Percentiles rank a stretch among this genome's conserved stretches.
Conservation (phyloP, 2,113 vertebrate genomes). For the Sarotherodon lohbergeri region DNA sequence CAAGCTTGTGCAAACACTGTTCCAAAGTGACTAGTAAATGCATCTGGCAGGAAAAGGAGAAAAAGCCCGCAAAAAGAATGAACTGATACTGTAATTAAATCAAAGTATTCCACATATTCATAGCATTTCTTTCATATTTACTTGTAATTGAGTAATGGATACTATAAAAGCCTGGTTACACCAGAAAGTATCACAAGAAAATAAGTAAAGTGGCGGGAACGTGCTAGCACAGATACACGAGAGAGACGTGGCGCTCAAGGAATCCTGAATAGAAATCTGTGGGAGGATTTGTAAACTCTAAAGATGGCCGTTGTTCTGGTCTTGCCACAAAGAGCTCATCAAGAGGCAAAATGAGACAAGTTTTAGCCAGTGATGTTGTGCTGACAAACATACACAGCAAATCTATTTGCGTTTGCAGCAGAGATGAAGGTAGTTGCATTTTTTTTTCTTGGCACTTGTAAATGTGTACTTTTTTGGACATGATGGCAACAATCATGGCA, state of each 20-base stretch:
- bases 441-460: not conserved
- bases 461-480: not conserved
- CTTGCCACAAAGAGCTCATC: not conserved
- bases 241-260: not conserved
- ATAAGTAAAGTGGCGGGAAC: not conserved
- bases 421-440: not conserved
- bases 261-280: not conserved
- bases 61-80: not conserved
- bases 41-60: not conserved
- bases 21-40: not conserved
- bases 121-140: not conserved
- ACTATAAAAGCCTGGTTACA: not conserved
- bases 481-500: not conserved
- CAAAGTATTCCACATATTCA: not conserved
- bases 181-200: not conserved
- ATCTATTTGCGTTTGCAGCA: not conserved
- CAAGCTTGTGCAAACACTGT: conserved; percentile 25
- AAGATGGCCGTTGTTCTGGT: not conserved
- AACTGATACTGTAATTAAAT: not conserved
- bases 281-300: not conserved
- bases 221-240: not conserved
- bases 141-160: not conserved
- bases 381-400: not conserved
- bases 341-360: not conserved
- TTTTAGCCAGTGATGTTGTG: not conserved